phyloP scores from a whole-genome alignment of 1,140 invertebrate genomes.

The Papilio helenus region DNA sequence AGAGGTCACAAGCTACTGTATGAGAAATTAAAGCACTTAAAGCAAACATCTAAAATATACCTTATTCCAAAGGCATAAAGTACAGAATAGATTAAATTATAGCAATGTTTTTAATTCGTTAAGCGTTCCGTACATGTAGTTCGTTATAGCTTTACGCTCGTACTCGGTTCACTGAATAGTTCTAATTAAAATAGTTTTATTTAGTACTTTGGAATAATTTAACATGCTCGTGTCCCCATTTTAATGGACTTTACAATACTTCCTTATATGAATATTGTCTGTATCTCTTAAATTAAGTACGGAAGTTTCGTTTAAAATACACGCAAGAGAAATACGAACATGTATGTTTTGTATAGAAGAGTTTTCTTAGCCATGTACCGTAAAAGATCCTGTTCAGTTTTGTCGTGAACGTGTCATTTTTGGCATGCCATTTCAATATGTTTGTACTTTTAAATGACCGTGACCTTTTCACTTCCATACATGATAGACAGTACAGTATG shows the following conservation, averaged over 20 bases:
- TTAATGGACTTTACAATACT: conserved; percentile 21
- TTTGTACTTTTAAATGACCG: neutral
- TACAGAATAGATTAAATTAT: neutral
- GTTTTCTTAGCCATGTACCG: neutral
- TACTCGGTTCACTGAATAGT: conserved; percentile 3
- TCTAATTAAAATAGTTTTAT: conserved; percentile 40
- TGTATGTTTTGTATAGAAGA: neutral
- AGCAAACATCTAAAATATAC: neutral
- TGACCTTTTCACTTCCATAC: neutral
- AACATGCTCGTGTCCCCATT: conserved; percentile 6
- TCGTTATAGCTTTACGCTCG: conserved; percentile 34
- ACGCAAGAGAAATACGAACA: neutral
- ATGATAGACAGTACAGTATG: neutral
- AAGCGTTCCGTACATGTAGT: conserved; percentile 28
- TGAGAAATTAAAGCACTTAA: conserved; percentile 8
- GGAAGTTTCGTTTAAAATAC: too few species aligned
- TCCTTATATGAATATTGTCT: conserved; percentile 11
- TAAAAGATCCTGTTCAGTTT: neutral
- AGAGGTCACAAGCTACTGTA: conserved; percentile 37
- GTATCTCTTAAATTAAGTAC: neutral
- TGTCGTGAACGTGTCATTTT: neutral
- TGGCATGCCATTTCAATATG: neutral
- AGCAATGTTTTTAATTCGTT: conserved; percentile 34
- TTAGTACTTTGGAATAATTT: conserved; percentile 11
- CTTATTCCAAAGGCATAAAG: neutral